Base-by-base conservation (phyloP, 2,888 invertebrate genomes). In the Orthonychiurus folsomi region DNA sequence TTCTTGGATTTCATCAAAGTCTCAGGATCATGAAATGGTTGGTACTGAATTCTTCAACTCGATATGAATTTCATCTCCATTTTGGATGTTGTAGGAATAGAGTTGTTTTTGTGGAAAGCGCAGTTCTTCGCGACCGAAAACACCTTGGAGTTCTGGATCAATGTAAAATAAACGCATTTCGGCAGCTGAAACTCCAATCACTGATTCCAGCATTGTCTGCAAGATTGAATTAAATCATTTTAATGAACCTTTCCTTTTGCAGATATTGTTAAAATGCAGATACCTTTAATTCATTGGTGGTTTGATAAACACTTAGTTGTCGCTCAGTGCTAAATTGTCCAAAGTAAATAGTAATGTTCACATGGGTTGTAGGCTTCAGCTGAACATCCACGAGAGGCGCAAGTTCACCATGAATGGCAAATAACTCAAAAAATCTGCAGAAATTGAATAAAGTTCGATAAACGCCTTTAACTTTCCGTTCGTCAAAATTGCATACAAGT, bases 81-180 rank as follows among this genome's bases (percentile, higher is more conserved):
- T 86, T 69, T 86, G 81, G 66, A 93, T 88, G 78, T 92, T 92
- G 79, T 93, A 93, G 65, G 91, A 89, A 78, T 93, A 93, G 24
- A 94, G 82, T 77, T 88, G 89, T 76, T 93, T 92, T 73, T 87
- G 87, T 1, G 91, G 89, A 74, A 85, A 92, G 73, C 85, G 85
- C 88, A 94, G 89, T 77, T 90, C 89, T 77, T 93, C 93, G 0
- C 91, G 89, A 23, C 89, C 90, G 62, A 78, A 77, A 21, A 78
- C 75, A 54, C 77, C 76, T 72, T 78, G 78, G 76, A 82, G 77
- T 64, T 80, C 81, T 75, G 90, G 88, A 76, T 94, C 93, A 12
- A 89, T 84, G 76, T 93, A 93, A 78, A 86, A 94, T 23, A 95
- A 81, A 68, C 89, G 83, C 89, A 93, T 91, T 78, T 88, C 88